Conservation (phyloP, 2,888 invertebrate genomes). For the Lasioglossum leucozonium region DNA sequence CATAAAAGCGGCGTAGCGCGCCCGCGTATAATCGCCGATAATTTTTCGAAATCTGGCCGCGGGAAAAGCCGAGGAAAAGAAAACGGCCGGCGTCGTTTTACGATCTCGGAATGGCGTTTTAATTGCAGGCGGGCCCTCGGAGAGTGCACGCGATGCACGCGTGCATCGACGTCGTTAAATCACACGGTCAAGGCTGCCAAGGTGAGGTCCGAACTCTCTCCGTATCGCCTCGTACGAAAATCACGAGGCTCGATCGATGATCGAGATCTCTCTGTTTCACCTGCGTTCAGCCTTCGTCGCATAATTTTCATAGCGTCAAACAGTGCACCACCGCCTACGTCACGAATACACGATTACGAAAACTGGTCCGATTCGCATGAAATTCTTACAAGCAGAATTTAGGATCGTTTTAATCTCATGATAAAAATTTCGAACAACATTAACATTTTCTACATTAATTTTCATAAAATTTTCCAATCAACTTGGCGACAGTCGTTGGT, state of each 20-base stretch:
- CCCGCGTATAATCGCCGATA: neutral
- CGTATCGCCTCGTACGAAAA: neutral
- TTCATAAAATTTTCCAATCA: no score
- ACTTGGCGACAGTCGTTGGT: no score
- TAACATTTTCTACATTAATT: no score
- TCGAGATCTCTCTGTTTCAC: neutral
- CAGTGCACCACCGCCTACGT: no score
- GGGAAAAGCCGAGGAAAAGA: constrained; percentile 1
- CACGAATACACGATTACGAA: no score
- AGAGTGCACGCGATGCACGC: constrained; percentile 1
- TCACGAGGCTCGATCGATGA: neutral
- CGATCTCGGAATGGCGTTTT: constrained; percentile 22
- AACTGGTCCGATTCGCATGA: no score
- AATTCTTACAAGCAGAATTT: no score
- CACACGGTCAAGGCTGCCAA: constrained; percentile 56
- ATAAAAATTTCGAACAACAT: no score
- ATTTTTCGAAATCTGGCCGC: neutral
- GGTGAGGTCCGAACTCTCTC: constrained; percentile 19
- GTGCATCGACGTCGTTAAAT: constrained; percentile 17
- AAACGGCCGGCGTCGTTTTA: neutral
- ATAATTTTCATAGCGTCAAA: neutral
- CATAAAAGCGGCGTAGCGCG: neutral
- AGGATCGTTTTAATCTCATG: no score
- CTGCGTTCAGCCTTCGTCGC: neutral
- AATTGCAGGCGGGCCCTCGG: constrained; percentile 10